Base-by-base conservation (phyloP, 1,140 invertebrate genomes). In the Neotoxoptera formosana region DNA sequence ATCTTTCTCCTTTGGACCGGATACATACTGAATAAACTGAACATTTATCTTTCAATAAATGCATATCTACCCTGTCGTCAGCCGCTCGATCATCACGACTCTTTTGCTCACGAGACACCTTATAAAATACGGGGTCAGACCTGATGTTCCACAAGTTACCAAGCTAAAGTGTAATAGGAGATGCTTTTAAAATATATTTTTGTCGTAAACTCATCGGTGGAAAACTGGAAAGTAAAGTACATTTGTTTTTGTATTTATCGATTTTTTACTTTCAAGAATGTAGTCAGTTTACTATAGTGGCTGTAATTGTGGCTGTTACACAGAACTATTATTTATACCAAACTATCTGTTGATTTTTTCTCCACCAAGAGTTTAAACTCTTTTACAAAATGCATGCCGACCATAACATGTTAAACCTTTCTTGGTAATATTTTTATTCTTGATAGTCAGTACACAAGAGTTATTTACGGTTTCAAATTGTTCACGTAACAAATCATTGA, bases 401-500 rank as follows among this genome's bases (percentile, higher is more conserved):
- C 83, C 81, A 84, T 84, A 84, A 84, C 36, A 84, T 23, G 81
- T 84, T 8, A 84, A 41, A 84, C 36, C 81, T 41, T 84, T 84
- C 36, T 84, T 84, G 20, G 81, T 84, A 23, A 25, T 41, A 25
- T 84, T 84, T 84, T 84, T 84, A 84, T 41, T 41, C 7, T 84
- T 84, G 2, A 84, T 84, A 1, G 81, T 41, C 36, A 84, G 45
- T 23, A 84, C 36, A 45, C 81, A 45, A 23, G 81, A 45, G 81
- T 84, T 45, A 84, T 84, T 81, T 34, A 81, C 76, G 8, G 17
- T 81, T 81, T 81, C 76, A 81, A 81, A 84, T 23, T 21, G 45
- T 84, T 41, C 81, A 84, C 81, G 36, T 84, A 45, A 41, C 36
- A 84, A 84, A 84, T 84, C 81, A 45, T 84, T 84, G 9, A 45